Base-by-base conservation (phyloP, 2,797 vertebrate genomes). In the Mycteria americana region DNA sequence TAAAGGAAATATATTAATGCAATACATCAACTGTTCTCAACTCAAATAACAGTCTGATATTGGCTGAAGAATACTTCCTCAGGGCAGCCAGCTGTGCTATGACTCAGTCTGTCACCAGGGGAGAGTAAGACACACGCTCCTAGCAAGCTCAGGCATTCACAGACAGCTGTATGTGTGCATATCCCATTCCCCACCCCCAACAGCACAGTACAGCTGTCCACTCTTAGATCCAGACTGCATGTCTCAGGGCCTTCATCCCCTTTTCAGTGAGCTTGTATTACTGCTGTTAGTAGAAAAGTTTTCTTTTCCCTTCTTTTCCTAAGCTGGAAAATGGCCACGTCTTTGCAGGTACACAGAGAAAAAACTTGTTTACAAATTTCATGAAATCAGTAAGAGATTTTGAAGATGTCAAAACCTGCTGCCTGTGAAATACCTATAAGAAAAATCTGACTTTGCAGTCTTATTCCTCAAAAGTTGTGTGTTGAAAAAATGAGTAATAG, bases 51-150 rank as follows among this genome's bases (percentile, higher is more conserved):
- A 88, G 24, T 9, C 21, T 62, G 39, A 45, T 54, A 17, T 16
- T 53, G 62, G 31, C 43, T 85, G 60, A 67, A 76, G 41, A 73
- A 31, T 25, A 60, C 24, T 57, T 60, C 56, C 60, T 78, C 39
- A 39, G 62, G 27, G 21, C 28, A 77, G 12, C 6, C 46, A 88
- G 48, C n/a, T 74, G n/a, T 60, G n/a, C 50, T 43, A 12, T 35
- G 31, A 31, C 15, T 59, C 3, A 0, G 24, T 48, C n/a, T 72
- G 46, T 35, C 39, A 75, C n/a, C 51, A 57, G 11, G 18, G 4
- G 30, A 75, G 46, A 43, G 23, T 7, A 86, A 75, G 48, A 51
- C 13, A 31, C 0, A 0, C 6, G 43, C 21, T 53, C 41, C 27
- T 46, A n/a, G 48, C n/a, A 48, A 79, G n/a, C 30, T 63, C 27